Evolutionary conservation across 2,113 vertebrate species (phyloP), one percentile per base, ranked within the genome.

Genomic region (Coryphaenoides rupestris): DNA sequence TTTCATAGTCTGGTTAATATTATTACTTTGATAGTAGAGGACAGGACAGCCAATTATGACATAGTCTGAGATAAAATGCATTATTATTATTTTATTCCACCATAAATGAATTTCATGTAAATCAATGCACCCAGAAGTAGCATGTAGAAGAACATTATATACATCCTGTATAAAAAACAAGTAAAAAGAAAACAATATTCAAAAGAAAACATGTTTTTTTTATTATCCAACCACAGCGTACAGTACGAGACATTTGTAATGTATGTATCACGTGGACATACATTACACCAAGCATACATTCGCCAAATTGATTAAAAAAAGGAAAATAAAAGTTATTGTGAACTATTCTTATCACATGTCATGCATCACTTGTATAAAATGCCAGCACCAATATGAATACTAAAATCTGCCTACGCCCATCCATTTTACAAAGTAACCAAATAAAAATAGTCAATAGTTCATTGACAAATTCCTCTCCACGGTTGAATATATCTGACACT

Each of bases 171-270:
- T 21, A 10, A 2, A 60, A 58, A 67, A 28, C 26, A 58, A 19
- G 26, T 5, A 4, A 10, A 28, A 40, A 9, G 57, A 15, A 46
- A 22, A 14, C 2, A 0, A 5, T 33, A 19, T 40, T 58, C 13
- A 62, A 19, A 58, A 45, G 3, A 47, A 2, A 40, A 55, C 15
- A 21, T 52, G 19, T 21, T 58, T 23, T 72, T 86, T 89, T 57
- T 84, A 80, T 83, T 78, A 82, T 81, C 71, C 84, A 90, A 72
- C 87, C 82, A 86, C 6, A 46, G 16, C 22, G 87, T 69, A 89
- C 74, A 91, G 81, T 69, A 69, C 72, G 71, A 75, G 71, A 83
- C 65, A 22, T 62, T 23, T 78, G 63, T 75, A 74, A 88, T 86
- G 77, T 58, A 56, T 87, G 80, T 70, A 76, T 16, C 54, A 68